Conservation (phyloP, 2,888 invertebrate genomes). For the Erpobdella octoculata region DNA sequence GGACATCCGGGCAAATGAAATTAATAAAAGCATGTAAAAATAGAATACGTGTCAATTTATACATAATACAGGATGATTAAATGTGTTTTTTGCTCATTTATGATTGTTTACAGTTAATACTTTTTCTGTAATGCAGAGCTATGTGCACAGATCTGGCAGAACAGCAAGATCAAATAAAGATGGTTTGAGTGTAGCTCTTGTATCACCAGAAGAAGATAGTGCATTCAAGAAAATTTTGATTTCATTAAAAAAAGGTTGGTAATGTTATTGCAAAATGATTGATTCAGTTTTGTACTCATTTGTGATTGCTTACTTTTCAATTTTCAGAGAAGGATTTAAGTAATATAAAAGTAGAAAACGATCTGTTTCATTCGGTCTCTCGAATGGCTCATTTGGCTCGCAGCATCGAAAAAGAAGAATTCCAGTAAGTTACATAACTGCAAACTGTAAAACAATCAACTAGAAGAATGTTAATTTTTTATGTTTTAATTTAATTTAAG, state of each 20-base stretch:
- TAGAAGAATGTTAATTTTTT: too few relatives aligned
- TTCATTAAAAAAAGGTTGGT: constrained; percentile 71
- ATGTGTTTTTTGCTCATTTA: background rate
- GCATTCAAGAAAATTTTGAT: constrained; percentile 69
- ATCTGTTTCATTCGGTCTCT: background rate
- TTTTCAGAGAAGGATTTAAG: background rate
- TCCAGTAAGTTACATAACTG: background rate
- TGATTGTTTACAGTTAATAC: background rate
- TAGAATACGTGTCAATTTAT: background rate
- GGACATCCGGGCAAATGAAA: too few relatives aligned
- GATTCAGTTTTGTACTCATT: too few relatives aligned
- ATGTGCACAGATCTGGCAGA: constrained; percentile 90
- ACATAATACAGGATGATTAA: background rate
- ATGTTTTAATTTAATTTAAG: too few relatives aligned
- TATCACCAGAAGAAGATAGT: constrained; percentile 77
- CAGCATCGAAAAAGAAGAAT: constrained; percentile 9
- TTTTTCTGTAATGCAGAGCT: constrained; percentile 60
- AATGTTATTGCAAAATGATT: too few relatives aligned
- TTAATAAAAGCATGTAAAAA: too few relatives aligned
- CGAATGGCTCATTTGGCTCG: constrained; percentile 9
- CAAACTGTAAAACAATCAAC: background rate
- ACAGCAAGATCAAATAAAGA: constrained; percentile 82
- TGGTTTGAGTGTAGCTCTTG: constrained; percentile 81
- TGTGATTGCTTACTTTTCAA: too few relatives aligned
- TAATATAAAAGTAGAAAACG: background rate